Conservation (phyloP, 2,888 invertebrate species). For the Hypomecis atomaria region DNA sequence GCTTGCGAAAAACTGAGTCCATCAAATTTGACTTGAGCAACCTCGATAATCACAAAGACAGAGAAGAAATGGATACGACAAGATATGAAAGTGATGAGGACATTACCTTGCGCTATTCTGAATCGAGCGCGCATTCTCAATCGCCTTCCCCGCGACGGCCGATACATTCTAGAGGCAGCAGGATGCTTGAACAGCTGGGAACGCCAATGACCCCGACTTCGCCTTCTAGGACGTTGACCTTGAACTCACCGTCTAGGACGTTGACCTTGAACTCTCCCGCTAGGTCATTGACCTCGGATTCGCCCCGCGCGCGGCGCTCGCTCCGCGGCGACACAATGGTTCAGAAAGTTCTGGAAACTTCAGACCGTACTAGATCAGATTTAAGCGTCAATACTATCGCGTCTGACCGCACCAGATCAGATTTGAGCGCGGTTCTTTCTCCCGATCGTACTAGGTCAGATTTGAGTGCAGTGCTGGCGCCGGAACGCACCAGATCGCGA, state of each 20-base stretch:
- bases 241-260: conserved; percentile 6
- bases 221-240: conserved; percentile 36
- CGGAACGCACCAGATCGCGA: too few species aligned
- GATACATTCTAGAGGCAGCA: conserved; percentile 58
- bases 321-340: conserved; percentile 55
- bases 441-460: neutral
- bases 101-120: conserved; percentile 60
- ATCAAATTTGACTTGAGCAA: conserved; percentile 78
- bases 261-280: conserved; percentile 30
- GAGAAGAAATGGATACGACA: conserved; percentile 45
- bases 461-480: neutral
- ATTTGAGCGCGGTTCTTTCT: neutral
- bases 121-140: conserved; percentile 42
- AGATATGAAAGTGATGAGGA: conserved; percentile 42
- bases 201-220: conserved; percentile 32
- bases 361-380: neutral
- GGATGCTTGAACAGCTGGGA: conserved; percentile 55
- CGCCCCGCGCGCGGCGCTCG: conserved; percentile 50
- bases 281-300: conserved; percentile 41
- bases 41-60: conserved; percentile 50
- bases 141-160: conserved; percentile 60
- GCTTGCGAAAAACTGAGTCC: conserved; percentile 64
- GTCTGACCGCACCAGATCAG: neutral
- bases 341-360: conserved; percentile 50
- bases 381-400: neutral